Evolutionary conservation across 1,140 invertebrate genomes (phyloP), one percentile per base, ranked within the genome.

Genomic region (Rhynchophorus ferrugineus): DNA sequence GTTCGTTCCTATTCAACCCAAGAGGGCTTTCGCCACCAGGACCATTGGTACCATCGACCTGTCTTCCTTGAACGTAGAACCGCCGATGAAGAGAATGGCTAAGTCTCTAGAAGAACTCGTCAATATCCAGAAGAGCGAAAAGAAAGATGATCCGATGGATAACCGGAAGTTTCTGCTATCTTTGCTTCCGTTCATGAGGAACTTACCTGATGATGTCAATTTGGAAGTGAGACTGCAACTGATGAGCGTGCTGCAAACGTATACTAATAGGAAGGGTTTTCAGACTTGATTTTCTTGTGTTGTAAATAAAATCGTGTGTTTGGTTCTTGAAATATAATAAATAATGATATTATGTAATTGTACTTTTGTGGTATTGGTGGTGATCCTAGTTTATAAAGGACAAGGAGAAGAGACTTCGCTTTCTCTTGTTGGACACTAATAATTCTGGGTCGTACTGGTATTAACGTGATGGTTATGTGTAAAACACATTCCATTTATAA

Each of bases 121-220:
- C 5, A 33, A 42, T 3, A 37, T 60, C 1, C 58, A 61, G 46
- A 58, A 57, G 33, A 58, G 61, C 19, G 60, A 63, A 2, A 49
- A 24, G 36, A 24, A 9, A 1, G 56, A 63, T n/a, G 60, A 63
- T 50, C 33, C 43, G 5, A 61, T 61, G 60, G 61, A 58, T 11
- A 63, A 63, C 22, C 60, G 56, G 29, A 61, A 57, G 29, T 63
- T 63, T 45, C 46, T 63, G 13, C 29, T 63, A 18, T 61, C 60
- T 2, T 37, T 63, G 24, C 42, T 61, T 29, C 62, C 62, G 2
- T 63, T 63, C 29, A 56, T 63, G 58, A 54, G 57, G 33, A 60
- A 58, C 16, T 44, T 63, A 44, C 54, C 62, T 1, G 60, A 63
- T 34, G 60, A 63, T 52, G 56, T 60, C n/a, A 63, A 63, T 49